Percentiles rank a stretch among this genome's conserved stretches.
These are phyloP conservation scores for Rambutsinella grinnellia DNA, from an alignment of 2,888 invertebrate genomes.

Conservation along the genomic window DNA sequence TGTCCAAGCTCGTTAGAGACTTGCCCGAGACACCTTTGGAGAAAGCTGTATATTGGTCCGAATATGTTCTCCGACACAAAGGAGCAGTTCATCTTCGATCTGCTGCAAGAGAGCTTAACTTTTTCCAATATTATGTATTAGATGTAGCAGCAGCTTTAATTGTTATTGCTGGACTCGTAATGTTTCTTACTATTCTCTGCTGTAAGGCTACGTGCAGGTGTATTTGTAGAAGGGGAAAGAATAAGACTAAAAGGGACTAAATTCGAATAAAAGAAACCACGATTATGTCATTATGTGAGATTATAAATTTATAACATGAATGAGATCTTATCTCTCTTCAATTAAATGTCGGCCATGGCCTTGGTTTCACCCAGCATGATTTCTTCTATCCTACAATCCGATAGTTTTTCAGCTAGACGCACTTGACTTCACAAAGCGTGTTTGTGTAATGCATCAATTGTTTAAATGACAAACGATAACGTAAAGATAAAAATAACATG, in stretches of 20 bases:
- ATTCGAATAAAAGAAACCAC: not conserved
- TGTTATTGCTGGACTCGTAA: not conserved
- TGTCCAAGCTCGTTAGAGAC: conserved; percentile 21
- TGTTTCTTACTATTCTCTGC: not conserved
- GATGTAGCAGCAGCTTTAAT: conserved; percentile 23
- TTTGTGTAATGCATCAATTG: no score
- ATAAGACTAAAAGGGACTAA: not conserved
- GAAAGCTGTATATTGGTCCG: conserved; percentile 33
- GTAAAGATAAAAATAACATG: no score
- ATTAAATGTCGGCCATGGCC: no score
- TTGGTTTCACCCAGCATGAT: no score
- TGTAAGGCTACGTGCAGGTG: conserved; percentile 8
- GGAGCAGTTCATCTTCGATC: conserved; percentile 60
- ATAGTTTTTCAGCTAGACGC: no score
- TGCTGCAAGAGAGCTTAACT: conserved; percentile 35
- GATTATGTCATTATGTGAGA: not conserved
- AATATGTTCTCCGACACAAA: conserved; percentile 65
- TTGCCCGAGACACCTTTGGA: conserved; percentile 28
- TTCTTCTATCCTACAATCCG: no score
- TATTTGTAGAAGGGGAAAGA: conserved; percentile 3
- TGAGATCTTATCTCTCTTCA: no score
- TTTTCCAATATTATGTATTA: conserved; percentile 36
- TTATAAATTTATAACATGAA: no score
- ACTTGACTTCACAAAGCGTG: no score
- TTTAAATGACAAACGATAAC: no score